Conservation (phyloP, 2,797 vertebrate genomes). For the Simalia tracyae region DNA sequence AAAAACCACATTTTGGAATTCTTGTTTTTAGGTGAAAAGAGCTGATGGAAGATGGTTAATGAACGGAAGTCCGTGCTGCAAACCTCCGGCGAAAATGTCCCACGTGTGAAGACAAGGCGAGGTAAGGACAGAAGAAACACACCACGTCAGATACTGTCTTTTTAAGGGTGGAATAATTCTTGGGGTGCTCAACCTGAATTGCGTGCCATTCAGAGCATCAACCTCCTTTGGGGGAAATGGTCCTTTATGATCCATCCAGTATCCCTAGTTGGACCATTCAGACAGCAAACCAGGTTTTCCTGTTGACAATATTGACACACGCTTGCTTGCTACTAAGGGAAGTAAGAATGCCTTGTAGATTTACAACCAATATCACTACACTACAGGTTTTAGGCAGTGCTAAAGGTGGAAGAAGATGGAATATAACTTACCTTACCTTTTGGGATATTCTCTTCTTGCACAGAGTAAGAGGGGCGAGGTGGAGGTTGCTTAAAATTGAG, state of each 20-base stretch:
- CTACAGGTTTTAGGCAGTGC: too few species aligned
- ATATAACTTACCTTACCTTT: too few species aligned
- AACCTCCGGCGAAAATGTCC: fast-evolving
- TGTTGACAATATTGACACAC: neutral
- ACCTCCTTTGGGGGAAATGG: neutral
- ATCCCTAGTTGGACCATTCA: neutral
- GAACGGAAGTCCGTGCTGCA: neutral
- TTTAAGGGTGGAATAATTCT: neutral
- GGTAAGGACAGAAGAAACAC: neutral
- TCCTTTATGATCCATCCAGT: neutral
- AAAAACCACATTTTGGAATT: neutral
- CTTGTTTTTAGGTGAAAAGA: neutral
- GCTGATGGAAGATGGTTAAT: neutral
- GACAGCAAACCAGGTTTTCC: neutral
- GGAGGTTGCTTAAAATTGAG: too few species aligned
- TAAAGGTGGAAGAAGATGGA: too few species aligned
- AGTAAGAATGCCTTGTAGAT: too few species aligned
- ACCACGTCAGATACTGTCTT: neutral
- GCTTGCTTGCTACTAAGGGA: too few species aligned
- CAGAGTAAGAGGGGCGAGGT: too few species aligned
- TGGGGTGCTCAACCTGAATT: neutral
- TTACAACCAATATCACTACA: too few species aligned
- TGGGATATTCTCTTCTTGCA: too few species aligned
- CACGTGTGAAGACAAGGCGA: neutral
- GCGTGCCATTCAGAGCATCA: neutral